Base-by-base conservation (phyloP, 2,888 invertebrate genomes). In the Galeopsomyia nigrocyanea region DNA sequence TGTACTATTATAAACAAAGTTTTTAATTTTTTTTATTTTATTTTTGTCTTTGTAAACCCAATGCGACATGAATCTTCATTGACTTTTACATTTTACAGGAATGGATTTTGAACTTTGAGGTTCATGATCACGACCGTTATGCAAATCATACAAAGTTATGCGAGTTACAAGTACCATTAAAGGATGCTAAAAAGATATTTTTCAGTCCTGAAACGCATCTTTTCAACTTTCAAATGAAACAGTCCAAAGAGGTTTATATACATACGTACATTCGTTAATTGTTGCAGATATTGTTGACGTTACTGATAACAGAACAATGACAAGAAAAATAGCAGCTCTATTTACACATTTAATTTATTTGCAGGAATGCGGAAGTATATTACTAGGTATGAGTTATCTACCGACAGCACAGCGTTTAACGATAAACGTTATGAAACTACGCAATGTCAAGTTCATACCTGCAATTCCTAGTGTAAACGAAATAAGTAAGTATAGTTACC, bases 321-420 rank as follows among this genome's bases (percentile, higher is more conserved):
- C 57, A 14, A 65, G 3, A 31, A 31, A 13, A 16, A 19, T 13
- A 9, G 10, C 10, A 39, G 39, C 39, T 39, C 13, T 13, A 39
- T 9, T 39, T 39, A 39, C 13, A 7, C 39, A 39, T 39, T 3
- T 21, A 64, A 66, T 68, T 17, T 46, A 62, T 66, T 81, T 82
- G 3, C 76, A 88, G 88, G 87, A 87, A 79, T 86, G 82, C 71
- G 88, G 88, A 68, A 86, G 86, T 62, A 82, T 88, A 78, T 78
- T 88, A 72, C 80, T 88, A 77, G 88, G 87, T 61, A 78, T 88
- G 74, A 88, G 87, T 80, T 88, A 87, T 78, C 82, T 88, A 72
- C 88, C 88, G 31, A 88, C 88, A 13, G 88, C 88, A 3, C 87
- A 88, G 79, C 83, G 88, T 76, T 81, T 88, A 78, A 87, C 88